Base-by-base conservation (phyloP, 2,888 invertebrate species). In the Diachrysia chrysitis region DNA sequence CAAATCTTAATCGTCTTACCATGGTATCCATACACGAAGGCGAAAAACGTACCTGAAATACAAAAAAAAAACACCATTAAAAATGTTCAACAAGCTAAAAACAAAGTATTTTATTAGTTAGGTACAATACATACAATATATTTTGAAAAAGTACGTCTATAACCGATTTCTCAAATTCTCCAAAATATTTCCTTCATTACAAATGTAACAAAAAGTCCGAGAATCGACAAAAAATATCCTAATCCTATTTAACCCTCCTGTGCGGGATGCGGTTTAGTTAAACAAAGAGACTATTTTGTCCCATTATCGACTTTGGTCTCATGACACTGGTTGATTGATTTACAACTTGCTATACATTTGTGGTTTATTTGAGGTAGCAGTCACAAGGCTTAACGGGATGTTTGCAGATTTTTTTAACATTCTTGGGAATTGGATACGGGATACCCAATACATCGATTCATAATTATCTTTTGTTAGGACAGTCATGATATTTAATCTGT, bases 31-130 rank as follows among this genome's bases (percentile, higher is more conserved):
- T 66, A 58, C 56, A 69, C 58, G 57, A 32, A 29, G 61, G 56
- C 48, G 70, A 63, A 70, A 66, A 75, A 70, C 80, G 77, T 87
- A 87, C 87, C 87, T 87, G 85, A 71, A 85, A 85, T 62, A 25
- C 25, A 25, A 63, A 25, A 73, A 42, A 68, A 9, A 25, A 63
- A 35, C 32, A 42, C 1, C 6, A n/a, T 1, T 42, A 58, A 56
- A 53, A 12, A 19, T 37, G 62, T 9, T 21, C 16, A 23, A 16
- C 4, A 17, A 48, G 17, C 7, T 48, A 19, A 19, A 19, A 48
- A 48, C 16, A n/a, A n/a, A n/a, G n/a, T n/a, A n/a, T n/a, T n/a
- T n/a, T n/a, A n/a, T n/a, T n/a, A n/a, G n/a, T n/a, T n/a, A n/a
- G n/a, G n/a, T n/a, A n/a, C n/a, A n/a, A n/a, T n/a, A n/a, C n/a